Percentiles rank a stretch among this genome's conserved stretches.
Conservation (phyloP, 2,113 vertebrate species). For the Perca fluviatilis region DNA sequence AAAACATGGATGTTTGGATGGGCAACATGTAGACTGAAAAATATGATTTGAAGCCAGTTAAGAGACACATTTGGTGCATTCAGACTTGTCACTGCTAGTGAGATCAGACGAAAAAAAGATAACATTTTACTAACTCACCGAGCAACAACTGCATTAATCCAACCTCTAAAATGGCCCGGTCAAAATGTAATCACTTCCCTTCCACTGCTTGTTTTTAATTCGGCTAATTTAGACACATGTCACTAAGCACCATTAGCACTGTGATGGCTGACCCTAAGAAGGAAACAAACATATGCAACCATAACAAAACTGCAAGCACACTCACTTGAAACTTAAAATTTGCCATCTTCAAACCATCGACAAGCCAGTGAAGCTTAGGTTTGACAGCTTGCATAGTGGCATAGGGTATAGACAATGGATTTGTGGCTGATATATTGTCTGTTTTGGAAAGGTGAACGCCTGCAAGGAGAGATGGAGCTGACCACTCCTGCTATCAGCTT, state of each 20-base stretch:
- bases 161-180: background rate
- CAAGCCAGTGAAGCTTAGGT: background rate
- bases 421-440: slow-evolving; percentile 3
- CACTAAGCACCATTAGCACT: background rate
- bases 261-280: background rate
- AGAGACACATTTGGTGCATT: background rate
- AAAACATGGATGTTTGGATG: background rate
- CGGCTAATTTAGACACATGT: background rate
- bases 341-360: background rate
- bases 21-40: slow-evolving; percentile 3
- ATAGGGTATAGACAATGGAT: background rate
- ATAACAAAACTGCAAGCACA: background rate
- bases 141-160: background rate
- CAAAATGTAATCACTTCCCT: background rate
- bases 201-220: background rate
- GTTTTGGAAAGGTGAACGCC: slow-evolving; percentile 15
- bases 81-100: background rate
- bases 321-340: background rate
- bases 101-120: background rate
- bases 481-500: slow-evolving; percentile 51
- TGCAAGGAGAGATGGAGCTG: slow-evolving; percentile 10
- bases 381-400: background rate
- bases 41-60: background rate
- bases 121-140: background rate
- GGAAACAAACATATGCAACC: background rate